These are phyloP conservation scores for Ctenodactylus gundi DNA, from an alignment of 2,113 vertebrate genomes.

Conservation along the genomic window DNA sequence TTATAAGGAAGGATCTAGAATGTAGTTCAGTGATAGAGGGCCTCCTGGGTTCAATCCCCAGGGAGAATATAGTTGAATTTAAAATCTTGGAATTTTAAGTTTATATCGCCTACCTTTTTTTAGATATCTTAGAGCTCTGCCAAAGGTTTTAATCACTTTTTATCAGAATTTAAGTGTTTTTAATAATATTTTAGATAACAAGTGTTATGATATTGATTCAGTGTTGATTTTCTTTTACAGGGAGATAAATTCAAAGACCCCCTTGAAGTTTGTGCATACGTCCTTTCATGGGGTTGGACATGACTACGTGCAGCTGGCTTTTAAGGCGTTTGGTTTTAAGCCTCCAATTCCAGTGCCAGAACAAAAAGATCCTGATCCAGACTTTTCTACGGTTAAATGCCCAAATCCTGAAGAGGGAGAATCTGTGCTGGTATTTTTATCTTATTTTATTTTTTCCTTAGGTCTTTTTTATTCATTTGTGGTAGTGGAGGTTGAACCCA, in stretches of 20 bases:
- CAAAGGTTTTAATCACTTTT: neutral
- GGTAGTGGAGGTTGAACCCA: no score
- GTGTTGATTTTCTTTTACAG: conserved; percentile 76
- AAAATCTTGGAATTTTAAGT: conserved; percentile 1
- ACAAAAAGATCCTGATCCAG: conserved; percentile 95
- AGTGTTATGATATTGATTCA: neutral
- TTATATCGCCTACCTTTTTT: neutral
- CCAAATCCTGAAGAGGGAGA: conserved; percentile 98
- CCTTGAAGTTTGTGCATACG: conserved; percentile 92
- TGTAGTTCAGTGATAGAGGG: neutral
- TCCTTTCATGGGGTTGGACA: conserved; percentile 97
- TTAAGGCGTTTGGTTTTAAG: conserved; percentile 90
- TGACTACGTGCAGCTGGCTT: conserved; percentile 91
- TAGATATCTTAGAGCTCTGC: neutral
- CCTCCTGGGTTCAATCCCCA: neutral
- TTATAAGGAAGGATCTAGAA: neutral
- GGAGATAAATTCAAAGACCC: conserved; percentile 87
- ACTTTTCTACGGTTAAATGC: conserved; percentile 93
- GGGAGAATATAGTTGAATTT: neutral
- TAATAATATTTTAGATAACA: neutral
- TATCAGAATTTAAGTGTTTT: neutral
- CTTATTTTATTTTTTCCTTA: neutral
- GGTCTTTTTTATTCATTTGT: no score
- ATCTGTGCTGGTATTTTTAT: conserved; percentile 90
- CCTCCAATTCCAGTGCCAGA: conserved; percentile 95